phyloP scores from a whole-genome alignment of 2,888 invertebrate genomes.

The Pollenia angustigena region DNA sequence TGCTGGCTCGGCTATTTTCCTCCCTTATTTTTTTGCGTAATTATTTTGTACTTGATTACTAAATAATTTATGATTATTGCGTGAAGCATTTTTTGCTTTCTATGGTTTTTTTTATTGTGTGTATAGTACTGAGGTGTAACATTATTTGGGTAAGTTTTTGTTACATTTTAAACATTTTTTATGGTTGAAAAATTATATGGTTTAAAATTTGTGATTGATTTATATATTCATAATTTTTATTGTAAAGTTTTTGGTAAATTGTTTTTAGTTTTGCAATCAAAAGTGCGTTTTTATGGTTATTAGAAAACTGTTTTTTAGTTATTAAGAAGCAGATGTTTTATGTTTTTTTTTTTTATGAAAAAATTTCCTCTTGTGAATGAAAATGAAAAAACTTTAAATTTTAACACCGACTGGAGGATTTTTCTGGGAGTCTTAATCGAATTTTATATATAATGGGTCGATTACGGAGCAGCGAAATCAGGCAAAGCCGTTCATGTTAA shows the following conservation, averaged over 20 bases:
- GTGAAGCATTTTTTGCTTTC: constrained; percentile 9
- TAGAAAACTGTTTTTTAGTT: neutral
- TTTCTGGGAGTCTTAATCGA: no score
- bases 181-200: neutral
- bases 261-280: constrained; percentile 5
- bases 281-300: neutral
- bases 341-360: no score
- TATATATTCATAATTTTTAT: neutral
- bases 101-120: neutral
- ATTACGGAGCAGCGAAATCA: no score
- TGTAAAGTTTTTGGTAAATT: neutral
- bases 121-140: neutral
- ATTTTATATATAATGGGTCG: no score
- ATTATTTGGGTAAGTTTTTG: neutral
- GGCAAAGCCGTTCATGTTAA: no score
- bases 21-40: constrained; percentile 17
- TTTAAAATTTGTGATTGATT: constrained; percentile 14
- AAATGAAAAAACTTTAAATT: no score
- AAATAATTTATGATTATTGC: constrained; percentile 17
- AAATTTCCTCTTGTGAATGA: no score
- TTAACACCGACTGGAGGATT: no score
- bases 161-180: neutral
- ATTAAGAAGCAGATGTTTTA: neutral
- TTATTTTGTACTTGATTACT: constrained; percentile 17
- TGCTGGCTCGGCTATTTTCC: neutral